Conservation (phyloP, 2,888 invertebrate species). For the Volucella zonaria region DNA sequence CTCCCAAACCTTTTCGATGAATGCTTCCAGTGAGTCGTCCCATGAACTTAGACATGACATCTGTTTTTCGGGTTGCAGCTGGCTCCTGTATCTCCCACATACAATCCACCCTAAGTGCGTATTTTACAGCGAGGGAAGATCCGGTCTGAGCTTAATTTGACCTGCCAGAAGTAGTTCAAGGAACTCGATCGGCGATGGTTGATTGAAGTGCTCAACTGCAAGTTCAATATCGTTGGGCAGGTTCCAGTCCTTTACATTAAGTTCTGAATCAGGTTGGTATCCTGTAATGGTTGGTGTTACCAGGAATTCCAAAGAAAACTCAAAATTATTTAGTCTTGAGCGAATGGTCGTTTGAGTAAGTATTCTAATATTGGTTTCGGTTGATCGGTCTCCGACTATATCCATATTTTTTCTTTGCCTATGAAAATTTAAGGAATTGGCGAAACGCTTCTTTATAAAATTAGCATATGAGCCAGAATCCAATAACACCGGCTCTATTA, state of each 20-base stretch:
- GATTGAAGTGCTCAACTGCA: conserved; percentile 19
- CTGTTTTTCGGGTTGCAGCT: background rate
- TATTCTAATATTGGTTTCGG: conserved; percentile 6
- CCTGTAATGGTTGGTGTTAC: conserved; percentile 30
- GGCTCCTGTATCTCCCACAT: conserved; percentile 8
- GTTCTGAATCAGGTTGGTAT: conserved; percentile 14
- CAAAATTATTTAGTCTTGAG: conserved; percentile 18
- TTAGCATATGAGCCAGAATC: conserved; percentile 32
- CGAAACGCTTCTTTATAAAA: no score
- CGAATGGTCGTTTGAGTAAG: conserved; percentile 24
- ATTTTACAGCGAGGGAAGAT: conserved; percentile 14
- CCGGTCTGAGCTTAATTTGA: conserved; percentile 3
- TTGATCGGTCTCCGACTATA: conserved; percentile 1
- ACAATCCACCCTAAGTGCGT: conserved; percentile 34
- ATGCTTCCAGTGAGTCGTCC: background rate
- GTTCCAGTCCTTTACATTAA: conserved; percentile 6
- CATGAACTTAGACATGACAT: background rate
- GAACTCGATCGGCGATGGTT: conserved; percentile 6
- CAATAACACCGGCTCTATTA: conserved; percentile 16
- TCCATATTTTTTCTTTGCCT: background rate
- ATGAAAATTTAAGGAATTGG: background rate
- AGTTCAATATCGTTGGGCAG: conserved; percentile 32
- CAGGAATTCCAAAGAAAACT: conserved; percentile 9
- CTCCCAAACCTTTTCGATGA: conserved; percentile 32
- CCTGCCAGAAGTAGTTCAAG: conserved; percentile 13